Evolutionary conservation across 2,797 vertebrate genomes (phyloP).

Genomic region (Avahi laniger): DNA sequence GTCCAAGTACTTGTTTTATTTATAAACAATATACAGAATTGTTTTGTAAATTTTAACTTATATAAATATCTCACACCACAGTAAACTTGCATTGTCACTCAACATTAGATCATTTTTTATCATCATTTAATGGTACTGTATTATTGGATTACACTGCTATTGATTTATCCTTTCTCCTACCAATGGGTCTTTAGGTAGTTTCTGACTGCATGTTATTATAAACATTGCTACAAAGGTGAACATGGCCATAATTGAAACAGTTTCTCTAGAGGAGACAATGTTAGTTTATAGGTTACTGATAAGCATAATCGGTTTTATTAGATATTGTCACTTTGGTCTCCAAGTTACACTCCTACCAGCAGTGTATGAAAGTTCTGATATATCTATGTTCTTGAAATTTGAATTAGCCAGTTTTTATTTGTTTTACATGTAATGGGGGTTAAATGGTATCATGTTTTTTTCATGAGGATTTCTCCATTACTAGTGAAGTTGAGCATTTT

Average conservation of each 20-base stretch:
- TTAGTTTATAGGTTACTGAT: background rate
- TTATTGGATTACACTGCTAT: background rate
- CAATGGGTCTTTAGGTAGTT: background rate
- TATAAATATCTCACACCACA: background rate
- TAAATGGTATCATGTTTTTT: background rate
- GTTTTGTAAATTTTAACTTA: background rate
- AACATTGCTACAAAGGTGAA: background rate
- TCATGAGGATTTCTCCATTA: background rate
- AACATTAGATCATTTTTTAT: background rate
- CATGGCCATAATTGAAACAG: background rate
- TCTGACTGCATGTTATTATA: background rate
- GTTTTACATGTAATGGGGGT: background rate
- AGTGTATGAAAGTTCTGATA: background rate
- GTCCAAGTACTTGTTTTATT: background rate
- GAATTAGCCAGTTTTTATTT: background rate
- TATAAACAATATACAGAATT: background rate
- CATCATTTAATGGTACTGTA: background rate
- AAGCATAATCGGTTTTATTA: background rate
- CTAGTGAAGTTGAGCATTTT: background rate
- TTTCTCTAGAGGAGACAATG: background rate
- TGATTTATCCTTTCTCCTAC: background rate
- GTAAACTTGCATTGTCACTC: background rate
- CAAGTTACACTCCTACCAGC: background rate
- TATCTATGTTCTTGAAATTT: background rate
- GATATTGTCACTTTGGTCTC: background rate